Evolutionary conservation across 2,888 invertebrate genomes (phyloP).

Genomic region (Andrena praecox): DNA sequence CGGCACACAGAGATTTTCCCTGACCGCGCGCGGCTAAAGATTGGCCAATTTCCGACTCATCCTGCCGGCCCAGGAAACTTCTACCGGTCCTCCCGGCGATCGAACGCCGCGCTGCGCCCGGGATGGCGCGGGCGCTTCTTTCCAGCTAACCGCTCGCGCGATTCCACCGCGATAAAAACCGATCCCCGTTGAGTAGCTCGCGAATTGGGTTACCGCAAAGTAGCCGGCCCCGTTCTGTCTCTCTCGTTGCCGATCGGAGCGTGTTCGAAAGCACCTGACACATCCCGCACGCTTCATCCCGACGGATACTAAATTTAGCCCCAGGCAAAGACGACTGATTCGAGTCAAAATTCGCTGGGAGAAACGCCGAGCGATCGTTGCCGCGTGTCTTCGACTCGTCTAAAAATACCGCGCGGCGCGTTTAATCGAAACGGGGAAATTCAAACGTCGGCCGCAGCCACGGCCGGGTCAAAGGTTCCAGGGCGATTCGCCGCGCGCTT

Average conservation of each 20-base stretch:
- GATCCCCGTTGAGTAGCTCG: neutral
- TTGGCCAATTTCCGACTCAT: conserved; percentile 76
- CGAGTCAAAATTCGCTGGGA: conserved; percentile 8
- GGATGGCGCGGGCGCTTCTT: neutral
- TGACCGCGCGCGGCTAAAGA: conserved; percentile 56
- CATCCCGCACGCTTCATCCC: too few species aligned
- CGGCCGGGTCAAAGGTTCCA: conserved; percentile 43
- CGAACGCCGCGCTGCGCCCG: conserved; percentile 9
- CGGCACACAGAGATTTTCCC: conserved; percentile 55
- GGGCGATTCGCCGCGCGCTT: conserved; percentile 2
- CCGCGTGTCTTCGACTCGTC: conserved; percentile 37
- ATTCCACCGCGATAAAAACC: neutral
- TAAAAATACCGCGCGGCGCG: conserved; percentile 44
- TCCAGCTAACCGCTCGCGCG: neutral
- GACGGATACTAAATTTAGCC: conserved; percentile 12
- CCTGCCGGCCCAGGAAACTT: conserved; percentile 61
- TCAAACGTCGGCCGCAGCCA: conserved; percentile 15
- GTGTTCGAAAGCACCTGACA: neutral
- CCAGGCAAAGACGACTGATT: neutral
- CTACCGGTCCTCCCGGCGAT: conserved; percentile 28
- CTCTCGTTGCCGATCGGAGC: too few species aligned
- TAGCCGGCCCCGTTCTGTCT: too few species aligned
- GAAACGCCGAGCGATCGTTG: neutral
- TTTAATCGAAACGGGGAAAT: conserved; percentile 57
- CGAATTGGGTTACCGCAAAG: too few species aligned